Base-by-base conservation (phyloP, 2,113 vertebrate species). In the Accipiter virgatus region DNA sequence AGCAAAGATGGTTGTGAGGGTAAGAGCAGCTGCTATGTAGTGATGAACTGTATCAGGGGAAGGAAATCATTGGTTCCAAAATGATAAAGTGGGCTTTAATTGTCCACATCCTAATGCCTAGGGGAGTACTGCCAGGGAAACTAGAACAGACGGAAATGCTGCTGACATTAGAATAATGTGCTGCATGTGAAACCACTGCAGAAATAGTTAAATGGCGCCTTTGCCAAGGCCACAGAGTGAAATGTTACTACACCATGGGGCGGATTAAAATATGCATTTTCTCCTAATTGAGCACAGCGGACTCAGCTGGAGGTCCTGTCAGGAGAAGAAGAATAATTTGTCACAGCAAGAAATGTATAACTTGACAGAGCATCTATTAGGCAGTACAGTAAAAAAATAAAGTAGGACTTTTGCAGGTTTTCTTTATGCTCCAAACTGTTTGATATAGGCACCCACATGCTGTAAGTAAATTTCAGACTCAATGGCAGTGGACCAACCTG, bases 201-300 rank as follows among this genome's bases (percentile, higher is more conserved):
- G 97, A 98, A 98, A 98, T 20, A 80, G 97, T 98, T 98, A 98
- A 98, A 96, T 78, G 95, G 72, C 48, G 93, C 23, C 97, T 98
- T 97, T 98, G 98, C 98, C 98, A 98, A 98, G 98, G 97, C 98
- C 97, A 97, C 97, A 70, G 95, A 97, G 94, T 90, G 93, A 98
- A 98, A 98, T 98, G 97, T 97, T 97, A 97, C 97, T 97, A 96
- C 98, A 96, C 98, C 97, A 97, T 94, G 50, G 98, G 98, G 98
- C 75, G 95, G 98, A 98, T 98, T 98, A 98, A 98, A 98, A 98
- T 98, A 98, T 97, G 98, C 98, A 93, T 98, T 98, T 98, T 97
- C 97, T 97, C 97, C 97, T 98, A 98, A 98, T 98, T 98, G 98
- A 98, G 98, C 98, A 98, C 75, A 97, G 98, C 96, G 40, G 97